Conservation (phyloP, 2,888 invertebrate genomes). For the Cremastinae sp. region DNA sequence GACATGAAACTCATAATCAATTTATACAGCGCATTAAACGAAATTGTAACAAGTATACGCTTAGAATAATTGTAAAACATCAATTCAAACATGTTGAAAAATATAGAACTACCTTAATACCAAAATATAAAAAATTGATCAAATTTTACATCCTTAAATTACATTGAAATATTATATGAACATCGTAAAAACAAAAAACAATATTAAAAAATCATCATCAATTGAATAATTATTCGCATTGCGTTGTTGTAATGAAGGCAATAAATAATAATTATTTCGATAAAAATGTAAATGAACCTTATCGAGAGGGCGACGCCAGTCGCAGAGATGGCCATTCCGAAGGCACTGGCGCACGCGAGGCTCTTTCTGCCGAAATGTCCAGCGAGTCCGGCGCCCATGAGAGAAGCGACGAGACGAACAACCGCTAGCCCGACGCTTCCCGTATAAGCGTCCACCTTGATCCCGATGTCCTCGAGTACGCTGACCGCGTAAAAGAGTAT, state of each 20-base stretch:
- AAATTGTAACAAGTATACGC: too few relatives aligned
- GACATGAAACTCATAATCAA: too few relatives aligned
- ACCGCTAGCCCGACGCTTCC: conserved; percentile 87
- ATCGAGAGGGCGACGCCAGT: conserved; percentile 80
- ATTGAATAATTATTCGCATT: too few relatives aligned
- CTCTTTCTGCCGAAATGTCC: conserved; percentile 85
- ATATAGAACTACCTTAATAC: neutral
- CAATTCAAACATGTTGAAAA: neutral
- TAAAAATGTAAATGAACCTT: conserved; percentile 66
- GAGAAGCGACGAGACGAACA: conserved; percentile 85
- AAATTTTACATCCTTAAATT: too few relatives aligned
- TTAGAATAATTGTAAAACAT: too few relatives aligned
- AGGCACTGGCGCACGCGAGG: conserved; percentile 85
- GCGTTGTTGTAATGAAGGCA: too few relatives aligned
- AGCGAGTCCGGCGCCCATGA: conserved; percentile 85
- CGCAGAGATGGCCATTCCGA: conserved; percentile 85
- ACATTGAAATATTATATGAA: too few relatives aligned
- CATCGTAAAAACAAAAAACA: too few relatives aligned
- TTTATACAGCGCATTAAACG: too few relatives aligned
- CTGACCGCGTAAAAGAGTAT: conserved; percentile 88
- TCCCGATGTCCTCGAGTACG: conserved; percentile 86
- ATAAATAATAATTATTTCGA: too few relatives aligned
- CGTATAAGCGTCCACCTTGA: conserved; percentile 85
- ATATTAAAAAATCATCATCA: too few relatives aligned
- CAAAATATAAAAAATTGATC: neutral